These are phyloP conservation scores for Todiramphus saurophagus DNA, from an alignment of 2,113 vertebrate species.

Conservation along the genomic window DNA sequence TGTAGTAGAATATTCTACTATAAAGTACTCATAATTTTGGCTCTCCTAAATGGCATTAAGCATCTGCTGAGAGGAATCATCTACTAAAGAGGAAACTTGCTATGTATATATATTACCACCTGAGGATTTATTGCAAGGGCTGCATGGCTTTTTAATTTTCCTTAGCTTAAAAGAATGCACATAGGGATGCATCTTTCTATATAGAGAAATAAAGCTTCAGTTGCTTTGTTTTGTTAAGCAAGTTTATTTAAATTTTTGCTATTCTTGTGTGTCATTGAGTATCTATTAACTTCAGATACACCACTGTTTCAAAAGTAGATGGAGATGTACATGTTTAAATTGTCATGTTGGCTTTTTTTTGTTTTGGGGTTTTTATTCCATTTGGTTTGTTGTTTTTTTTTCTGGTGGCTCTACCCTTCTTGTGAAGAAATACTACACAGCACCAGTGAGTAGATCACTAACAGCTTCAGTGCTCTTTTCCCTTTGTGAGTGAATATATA, in stretches of 20 bases:
- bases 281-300: not conserved
- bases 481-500: not conserved
- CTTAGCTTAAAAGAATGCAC: slow-evolving; percentile 70
- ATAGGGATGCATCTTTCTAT: slow-evolving; percentile 56
- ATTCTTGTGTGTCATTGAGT: not conserved
- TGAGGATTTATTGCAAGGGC: slow-evolving; percentile 44
- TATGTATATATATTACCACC: not conserved
- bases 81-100: slow-evolving; percentile 14
- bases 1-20: slow-evolving; percentile 37
- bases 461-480: not conserved
- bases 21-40: slow-evolving; percentile 7
- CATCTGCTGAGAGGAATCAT: not conserved
- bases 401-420: not conserved
- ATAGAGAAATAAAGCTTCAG: slow-evolving; percentile 64
- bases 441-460: not conserved
- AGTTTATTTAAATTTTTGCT: slow-evolving; percentile 56
- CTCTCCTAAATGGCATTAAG: slow-evolving; percentile 15
- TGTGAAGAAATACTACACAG: not conserved
- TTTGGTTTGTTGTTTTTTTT: not conserved
- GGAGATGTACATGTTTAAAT: not conserved
- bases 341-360: not conserved
- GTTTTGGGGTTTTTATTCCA: too few species aligned
- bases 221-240: slow-evolving; percentile 69
- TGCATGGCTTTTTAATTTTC: slow-evolving; percentile 68
- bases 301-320: not conserved